These are phyloP conservation scores for Mesembrinibis cayennensis DNA, from an alignment of 2,113 vertebrate genomes.

Conservation along the genomic window DNA sequence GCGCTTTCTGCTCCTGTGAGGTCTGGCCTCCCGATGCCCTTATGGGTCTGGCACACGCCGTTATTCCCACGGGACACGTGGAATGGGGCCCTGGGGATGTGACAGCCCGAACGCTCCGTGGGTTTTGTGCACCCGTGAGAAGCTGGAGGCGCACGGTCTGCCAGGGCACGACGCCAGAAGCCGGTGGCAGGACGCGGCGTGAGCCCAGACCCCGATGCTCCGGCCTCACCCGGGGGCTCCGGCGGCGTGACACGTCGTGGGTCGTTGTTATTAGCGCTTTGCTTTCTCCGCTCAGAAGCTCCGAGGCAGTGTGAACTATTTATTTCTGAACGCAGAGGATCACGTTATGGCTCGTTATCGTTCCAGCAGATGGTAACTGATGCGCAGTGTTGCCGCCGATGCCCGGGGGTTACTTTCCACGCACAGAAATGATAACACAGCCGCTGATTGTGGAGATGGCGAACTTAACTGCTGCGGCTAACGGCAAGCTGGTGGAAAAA, in stretches of 20 bases:
- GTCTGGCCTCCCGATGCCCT: not conserved
- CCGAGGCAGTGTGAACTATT: not conserved
- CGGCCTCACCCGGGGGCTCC: rapidly evolving
- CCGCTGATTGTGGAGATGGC: not conserved
- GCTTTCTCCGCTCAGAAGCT: not conserved
- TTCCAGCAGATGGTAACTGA: not conserved
- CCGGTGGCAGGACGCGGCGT: not conserved
- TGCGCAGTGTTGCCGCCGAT: not conserved
- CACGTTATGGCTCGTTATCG: not conserved
- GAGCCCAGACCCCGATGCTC: not conserved
- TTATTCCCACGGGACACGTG: not conserved
- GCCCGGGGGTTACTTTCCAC: not conserved
- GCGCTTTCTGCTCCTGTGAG: not conserved
- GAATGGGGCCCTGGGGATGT: not conserved
- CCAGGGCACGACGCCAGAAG: rapidly evolving
- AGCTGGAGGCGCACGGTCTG: not conserved
- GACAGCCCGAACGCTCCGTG: rapidly evolving
- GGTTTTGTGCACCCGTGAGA: not conserved
- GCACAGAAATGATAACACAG: not conserved
- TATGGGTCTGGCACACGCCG: not conserved
- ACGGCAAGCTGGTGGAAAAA: not conserved
- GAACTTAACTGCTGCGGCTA: not conserved
- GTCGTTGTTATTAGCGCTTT: not conserved
- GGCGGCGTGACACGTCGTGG: rapidly evolving
- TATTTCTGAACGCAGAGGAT: not conserved